phyloP scores from a whole-genome alignment of 1,140 invertebrate genomes.

The Saccostrea echinata region DNA sequence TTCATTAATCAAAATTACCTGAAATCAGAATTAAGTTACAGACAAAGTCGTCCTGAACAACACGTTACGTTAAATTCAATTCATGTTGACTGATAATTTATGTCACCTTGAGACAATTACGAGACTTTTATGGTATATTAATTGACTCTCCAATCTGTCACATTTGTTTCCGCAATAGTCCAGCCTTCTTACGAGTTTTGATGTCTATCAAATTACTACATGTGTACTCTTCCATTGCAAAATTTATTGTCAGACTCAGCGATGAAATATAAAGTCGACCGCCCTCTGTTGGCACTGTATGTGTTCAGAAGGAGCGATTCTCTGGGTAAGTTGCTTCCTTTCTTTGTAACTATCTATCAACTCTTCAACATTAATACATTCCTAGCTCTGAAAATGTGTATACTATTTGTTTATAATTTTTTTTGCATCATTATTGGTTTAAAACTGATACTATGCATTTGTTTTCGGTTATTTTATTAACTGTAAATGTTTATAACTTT shows the following conservation, averaged over 20 bases:
- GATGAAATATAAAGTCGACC: not conserved
- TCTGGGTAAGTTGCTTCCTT: not conserved
- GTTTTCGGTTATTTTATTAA: too few species aligned
- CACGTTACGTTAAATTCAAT: slow-evolving; percentile 15
- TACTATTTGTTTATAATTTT: too few species aligned
- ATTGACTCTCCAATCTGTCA: slow-evolving; percentile 18
- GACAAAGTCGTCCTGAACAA: not conserved
- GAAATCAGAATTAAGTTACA: not conserved
- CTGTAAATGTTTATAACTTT: too few species aligned
- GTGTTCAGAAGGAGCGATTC: not conserved
- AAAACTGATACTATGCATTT: too few species aligned
- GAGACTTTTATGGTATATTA: slow-evolving; percentile 24
- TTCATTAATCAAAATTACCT: not conserved
- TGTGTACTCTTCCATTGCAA: slow-evolving; percentile 27
- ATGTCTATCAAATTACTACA: slow-evolving; percentile 25
- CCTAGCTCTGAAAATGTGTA: too few species aligned
- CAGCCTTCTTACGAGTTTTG: slow-evolving; percentile 3
- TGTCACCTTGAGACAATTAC: slow-evolving; percentile 27
- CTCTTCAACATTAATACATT: not conserved
- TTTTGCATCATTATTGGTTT: too few species aligned
- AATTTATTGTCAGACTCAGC: not conserved
- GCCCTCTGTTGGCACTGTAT: not conserved
- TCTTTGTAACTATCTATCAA: not conserved
- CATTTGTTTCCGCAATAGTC: slow-evolving; percentile 18
- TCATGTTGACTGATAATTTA: slow-evolving; percentile 4